Conservation (phyloP, 35 echinoderm and acorn worm species). For the Hemicentrotus pulcherrimus region DNA sequence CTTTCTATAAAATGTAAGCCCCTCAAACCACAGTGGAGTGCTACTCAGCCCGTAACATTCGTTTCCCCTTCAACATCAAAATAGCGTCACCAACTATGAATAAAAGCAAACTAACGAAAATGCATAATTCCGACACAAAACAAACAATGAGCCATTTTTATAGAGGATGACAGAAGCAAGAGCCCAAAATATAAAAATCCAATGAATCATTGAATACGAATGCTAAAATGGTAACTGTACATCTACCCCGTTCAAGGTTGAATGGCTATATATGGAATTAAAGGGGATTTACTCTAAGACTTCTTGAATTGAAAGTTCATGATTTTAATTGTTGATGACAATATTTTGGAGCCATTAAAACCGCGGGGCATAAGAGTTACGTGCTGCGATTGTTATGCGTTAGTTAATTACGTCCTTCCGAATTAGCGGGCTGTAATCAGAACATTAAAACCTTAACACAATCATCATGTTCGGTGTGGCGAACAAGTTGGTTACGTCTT, state of each 20-base stretch:
- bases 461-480: background rate
- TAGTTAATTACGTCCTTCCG: background rate
- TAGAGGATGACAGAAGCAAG: background rate
- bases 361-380: background rate
- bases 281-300: background rate
- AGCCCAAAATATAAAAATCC: background rate
- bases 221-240: background rate
- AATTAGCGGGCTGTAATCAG: background rate
- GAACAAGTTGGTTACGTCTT: background rate
- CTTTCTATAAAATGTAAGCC: too few species aligned
- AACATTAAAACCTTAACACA: too few species aligned
- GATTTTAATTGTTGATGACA: background rate
- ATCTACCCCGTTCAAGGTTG: background rate
- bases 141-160: background rate
- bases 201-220: background rate
- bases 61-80: too few species aligned
- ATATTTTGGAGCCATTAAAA: background rate
- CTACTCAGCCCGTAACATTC: too few species aligned
- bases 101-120: background rate
- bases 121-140: background rate
- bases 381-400: background rate
- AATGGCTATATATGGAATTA: background rate
- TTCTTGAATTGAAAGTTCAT: background rate
- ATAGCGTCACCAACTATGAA: background rate
- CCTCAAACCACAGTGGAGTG: too few species aligned